phyloP scores from a whole-genome alignment of 2,797 vertebrate genomes.

The Harpagifer antarcticus region DNA sequence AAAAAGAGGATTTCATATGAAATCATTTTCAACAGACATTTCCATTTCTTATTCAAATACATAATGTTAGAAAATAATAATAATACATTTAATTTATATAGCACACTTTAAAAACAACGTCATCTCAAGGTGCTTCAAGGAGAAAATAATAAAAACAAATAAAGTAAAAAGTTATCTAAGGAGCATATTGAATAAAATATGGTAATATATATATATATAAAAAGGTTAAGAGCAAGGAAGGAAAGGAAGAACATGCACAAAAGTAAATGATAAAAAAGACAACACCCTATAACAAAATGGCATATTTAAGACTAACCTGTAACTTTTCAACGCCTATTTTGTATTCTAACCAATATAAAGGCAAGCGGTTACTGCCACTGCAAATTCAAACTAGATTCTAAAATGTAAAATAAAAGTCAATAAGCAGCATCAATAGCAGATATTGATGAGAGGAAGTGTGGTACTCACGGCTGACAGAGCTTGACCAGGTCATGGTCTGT shows the following conservation, averaged over 20 bases:
- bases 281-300: not conserved
- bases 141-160: too few relatives aligned
- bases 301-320: not conserved
- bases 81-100: too few relatives aligned
- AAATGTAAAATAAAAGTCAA: not conserved
- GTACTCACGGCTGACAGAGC: slow-evolving; percentile 98
- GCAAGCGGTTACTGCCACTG: slow-evolving; percentile 24
- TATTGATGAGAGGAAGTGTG: slow-evolving; percentile 61
- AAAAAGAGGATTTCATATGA: not conserved
- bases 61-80: not conserved
- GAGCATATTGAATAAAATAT: too few relatives aligned
- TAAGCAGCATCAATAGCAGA: slow-evolving; percentile 17
- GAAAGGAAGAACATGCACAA: not conserved
- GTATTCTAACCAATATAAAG: slow-evolving; percentile 6
- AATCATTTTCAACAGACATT: not conserved
- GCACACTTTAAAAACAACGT: too few relatives aligned
- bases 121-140: too few relatives aligned
- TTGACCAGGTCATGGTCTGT: slow-evolving; percentile 99
- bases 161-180: too few relatives aligned
- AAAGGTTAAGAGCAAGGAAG: too few relatives aligned
- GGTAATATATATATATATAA: too few relatives aligned
- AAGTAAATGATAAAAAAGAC: slow-evolving; percentile 1
- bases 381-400: slow-evolving; percentile 34
- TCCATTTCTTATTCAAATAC: not conserved
- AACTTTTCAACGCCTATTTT: slow-evolving; percentile 9